phyloP scores from a whole-genome alignment of 2,888 invertebrate species.

The Atherix ibis region DNA sequence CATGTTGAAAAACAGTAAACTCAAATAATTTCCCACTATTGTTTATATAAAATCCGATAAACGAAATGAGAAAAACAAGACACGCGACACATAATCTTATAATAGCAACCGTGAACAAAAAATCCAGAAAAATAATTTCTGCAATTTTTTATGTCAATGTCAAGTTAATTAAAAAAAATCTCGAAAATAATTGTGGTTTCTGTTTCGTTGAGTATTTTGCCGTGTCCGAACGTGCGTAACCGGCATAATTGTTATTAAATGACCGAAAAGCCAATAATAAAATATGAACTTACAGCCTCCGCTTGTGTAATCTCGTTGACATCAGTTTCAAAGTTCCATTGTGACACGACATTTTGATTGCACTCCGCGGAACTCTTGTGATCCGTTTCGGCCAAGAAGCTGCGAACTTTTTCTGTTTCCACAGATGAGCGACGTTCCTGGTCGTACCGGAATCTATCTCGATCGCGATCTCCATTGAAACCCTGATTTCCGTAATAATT shows the following conservation, averaged over 20 bases:
- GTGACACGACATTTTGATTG: slow-evolving; percentile 70
- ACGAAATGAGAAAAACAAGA: no score
- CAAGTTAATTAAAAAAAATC: slow-evolving; percentile 5
- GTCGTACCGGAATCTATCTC: slow-evolving; percentile 37
- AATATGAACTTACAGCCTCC: slow-evolving; percentile 66
- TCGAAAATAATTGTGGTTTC: not conserved
- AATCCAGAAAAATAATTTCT: not conserved
- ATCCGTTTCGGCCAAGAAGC: slow-evolving; percentile 53
- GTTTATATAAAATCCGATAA: no score
- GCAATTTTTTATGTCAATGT: slow-evolving; percentile 13
- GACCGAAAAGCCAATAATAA: no score
- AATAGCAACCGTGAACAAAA: slow-evolving; percentile 7
- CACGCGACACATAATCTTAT: slow-evolving; percentile 2
- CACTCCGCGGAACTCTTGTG: slow-evolving; percentile 64
- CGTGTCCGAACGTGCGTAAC: no score
- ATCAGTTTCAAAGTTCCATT: slow-evolving; percentile 80
- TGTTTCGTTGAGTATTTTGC: not conserved
- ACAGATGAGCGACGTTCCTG: slow-evolving; percentile 26
- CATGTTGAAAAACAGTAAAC: no score
- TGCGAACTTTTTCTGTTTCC: slow-evolving; percentile 26
- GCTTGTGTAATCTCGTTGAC: slow-evolving; percentile 69
- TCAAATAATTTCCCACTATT: slow-evolving; percentile 6
- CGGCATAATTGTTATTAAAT: no score
- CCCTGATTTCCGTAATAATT: slow-evolving; percentile 8
- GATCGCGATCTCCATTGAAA: slow-evolving; percentile 23